A percentile compares a stretch with the other conserved stretches of the same genome.
Evolutionary conservation across 2,888 invertebrate genomes (phyloP).

Genomic region (Lapara coniferarum): DNA sequence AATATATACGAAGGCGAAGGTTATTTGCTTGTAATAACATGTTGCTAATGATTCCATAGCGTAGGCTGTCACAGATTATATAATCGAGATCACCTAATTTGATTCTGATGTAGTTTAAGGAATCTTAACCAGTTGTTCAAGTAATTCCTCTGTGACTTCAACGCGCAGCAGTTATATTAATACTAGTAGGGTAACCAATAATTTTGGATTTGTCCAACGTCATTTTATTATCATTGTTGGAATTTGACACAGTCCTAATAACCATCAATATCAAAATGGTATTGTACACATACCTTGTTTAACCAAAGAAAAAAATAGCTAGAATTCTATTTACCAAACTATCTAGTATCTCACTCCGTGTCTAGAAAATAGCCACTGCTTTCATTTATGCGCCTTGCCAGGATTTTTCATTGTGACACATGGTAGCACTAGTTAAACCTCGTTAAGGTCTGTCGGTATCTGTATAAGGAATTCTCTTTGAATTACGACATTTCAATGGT

Average conservation of each 20-base stretch:
- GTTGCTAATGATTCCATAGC: background rate
- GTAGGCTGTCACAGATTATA: constrained; percentile 15
- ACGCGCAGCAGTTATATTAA: background rate
- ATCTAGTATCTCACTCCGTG: no score
- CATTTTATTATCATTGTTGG: no score
- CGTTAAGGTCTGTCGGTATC: constrained; percentile 17
- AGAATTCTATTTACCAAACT: no score
- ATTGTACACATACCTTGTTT: no score
- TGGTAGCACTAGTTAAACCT: constrained; percentile 13
- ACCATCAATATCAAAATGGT: no score
- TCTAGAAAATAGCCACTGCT: background rate
- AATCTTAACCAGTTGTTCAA: constrained; percentile 17
- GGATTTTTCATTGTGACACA: background rate
- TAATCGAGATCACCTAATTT: constrained; percentile 17
- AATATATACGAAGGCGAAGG: constrained; percentile 20
- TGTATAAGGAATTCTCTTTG: constrained; percentile 14
- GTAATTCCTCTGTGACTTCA: background rate
- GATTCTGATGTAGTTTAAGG: background rate
- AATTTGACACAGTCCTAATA: no score
- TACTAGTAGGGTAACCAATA: constrained; percentile 1
- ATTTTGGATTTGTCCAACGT: no score
- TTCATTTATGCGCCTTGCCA: background rate
- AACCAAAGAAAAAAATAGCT: no score
- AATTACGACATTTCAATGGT: constrained; percentile 23
- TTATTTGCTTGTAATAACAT: constrained; percentile 18